Evolutionary conservation across 2,888 invertebrate genomes (phyloP).

Genomic region (Ichneumoninae sp.): DNA sequence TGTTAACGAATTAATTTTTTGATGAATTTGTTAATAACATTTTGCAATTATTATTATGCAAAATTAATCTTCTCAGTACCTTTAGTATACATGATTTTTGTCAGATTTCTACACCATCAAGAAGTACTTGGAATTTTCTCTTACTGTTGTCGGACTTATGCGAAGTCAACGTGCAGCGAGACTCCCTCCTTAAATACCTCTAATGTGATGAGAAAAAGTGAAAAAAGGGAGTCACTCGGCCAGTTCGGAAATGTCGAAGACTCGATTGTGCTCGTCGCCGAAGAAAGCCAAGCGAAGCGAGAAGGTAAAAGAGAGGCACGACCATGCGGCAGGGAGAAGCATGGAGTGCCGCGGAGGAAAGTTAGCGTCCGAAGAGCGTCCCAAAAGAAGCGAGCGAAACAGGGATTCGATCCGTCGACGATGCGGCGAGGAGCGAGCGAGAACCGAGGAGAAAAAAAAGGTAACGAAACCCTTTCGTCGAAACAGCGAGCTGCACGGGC

Average conservation of each 20-base stretch:
- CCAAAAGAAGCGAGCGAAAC: slow-evolving; percentile 20
- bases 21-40: too few relatives aligned
- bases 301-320: background rate
- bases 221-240: background rate
- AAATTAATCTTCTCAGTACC: too few relatives aligned
- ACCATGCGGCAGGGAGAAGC: background rate
- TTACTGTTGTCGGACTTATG: too few relatives aligned
- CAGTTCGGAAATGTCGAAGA: background rate
- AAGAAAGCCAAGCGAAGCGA: background rate
- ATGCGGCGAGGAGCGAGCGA: slow-evolving; percentile 37
- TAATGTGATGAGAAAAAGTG: background rate
- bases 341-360: slow-evolving; percentile 13
- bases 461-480: slow-evolving; percentile 66
- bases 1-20: too few relatives aligned
- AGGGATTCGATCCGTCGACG: slow-evolving; percentile 16
- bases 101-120: too few relatives aligned
- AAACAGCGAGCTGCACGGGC: slow-evolving; percentile 50
- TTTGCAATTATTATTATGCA: too few relatives aligned
- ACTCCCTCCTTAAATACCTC: too few relatives aligned
- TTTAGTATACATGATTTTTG: too few relatives aligned
- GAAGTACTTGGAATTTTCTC: too few relatives aligned
- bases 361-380: slow-evolving; percentile 18
- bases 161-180: too few relatives aligned
- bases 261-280: background rate
- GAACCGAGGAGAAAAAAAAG: slow-evolving; percentile 53